Evolutionary conservation across 2,113 vertebrate species (phyloP).

Genomic region (Hucho hucho): DNA sequence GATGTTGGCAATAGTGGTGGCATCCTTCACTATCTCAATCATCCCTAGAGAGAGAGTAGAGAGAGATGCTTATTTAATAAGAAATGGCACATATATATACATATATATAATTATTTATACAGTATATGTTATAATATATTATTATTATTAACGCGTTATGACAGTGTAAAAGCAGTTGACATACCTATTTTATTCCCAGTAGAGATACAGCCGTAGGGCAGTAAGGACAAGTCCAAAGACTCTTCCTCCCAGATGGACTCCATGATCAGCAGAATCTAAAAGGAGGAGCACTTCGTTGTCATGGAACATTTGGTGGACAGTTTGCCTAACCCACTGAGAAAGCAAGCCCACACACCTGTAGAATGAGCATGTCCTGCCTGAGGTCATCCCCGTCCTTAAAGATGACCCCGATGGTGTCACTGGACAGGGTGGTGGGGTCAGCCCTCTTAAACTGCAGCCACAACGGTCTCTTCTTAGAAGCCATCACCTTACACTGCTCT

Average conservation of each 20-base stretch:
- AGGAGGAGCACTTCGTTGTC: background rate
- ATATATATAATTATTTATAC: too few species aligned
- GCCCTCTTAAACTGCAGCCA: constrained; percentile 97
- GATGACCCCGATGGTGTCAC: constrained; percentile 94
- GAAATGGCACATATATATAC: too few species aligned
- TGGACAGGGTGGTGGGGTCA: constrained; percentile 87
- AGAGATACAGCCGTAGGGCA: constrained; percentile 97
- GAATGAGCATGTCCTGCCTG: constrained; percentile 97
- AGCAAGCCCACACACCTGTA: constrained; percentile 80
- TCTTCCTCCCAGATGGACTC: constrained; percentile 98
- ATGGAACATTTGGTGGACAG: background rate
- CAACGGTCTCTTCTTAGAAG: constrained; percentile 96
- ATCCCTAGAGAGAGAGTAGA: constrained; percentile 77
- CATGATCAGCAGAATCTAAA: constrained; percentile 95
- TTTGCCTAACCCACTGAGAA: background rate
- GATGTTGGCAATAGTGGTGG: constrained; percentile 97
- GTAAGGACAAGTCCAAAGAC: constrained; percentile 89
- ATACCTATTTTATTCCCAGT: constrained; percentile 96
- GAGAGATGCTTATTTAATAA: too few species aligned
- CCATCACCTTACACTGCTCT: constrained; percentile 99
- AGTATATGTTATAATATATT: too few species aligned
- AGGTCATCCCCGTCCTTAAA: constrained; percentile 98
- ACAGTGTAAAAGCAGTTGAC: background rate
- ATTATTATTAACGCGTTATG: too few species aligned
- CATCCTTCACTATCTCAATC: constrained; percentile 98